Conservation (phyloP, 1,140 invertebrate species). For the Cydia fagiglandana region DNA sequence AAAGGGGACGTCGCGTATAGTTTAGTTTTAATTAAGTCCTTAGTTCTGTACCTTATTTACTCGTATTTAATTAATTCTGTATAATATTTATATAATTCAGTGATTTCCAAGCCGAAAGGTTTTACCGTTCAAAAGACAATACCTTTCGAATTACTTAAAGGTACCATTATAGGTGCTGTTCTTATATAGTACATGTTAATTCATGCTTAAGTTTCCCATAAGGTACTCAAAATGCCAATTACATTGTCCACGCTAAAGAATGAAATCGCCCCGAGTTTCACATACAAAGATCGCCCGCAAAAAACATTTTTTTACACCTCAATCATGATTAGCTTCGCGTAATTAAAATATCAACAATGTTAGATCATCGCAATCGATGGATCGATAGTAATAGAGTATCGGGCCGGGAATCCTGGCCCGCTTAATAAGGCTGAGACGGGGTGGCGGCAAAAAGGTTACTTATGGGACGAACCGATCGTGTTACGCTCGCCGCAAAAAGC, state of each 20-base stretch:
- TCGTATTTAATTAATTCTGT: too few species aligned
- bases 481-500: constrained; percentile 64
- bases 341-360: constrained; percentile 21
- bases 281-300: background rate
- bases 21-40: too few species aligned
- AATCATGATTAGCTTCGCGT: background rate
- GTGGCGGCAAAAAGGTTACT: constrained; percentile 55
- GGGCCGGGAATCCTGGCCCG: constrained; percentile 35
- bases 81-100: background rate
- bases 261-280: background rate
- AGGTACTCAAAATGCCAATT: background rate
- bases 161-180: too few species aligned
- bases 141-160: too few species aligned
- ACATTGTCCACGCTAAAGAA: background rate
- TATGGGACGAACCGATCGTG: constrained; percentile 71
- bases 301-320: background rate
- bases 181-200: too few species aligned
- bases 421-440: constrained; percentile 62
- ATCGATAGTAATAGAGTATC: constrained; percentile 51
- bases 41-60: too few species aligned
- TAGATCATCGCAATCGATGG: constrained; percentile 4
- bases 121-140: too few species aligned
- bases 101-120: background rate
- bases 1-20: too few species aligned
- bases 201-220: background rate